Evolutionary conservation across 2,888 invertebrate species (phyloP).

Genomic region (Pyrrhosoma nymphula): DNA sequence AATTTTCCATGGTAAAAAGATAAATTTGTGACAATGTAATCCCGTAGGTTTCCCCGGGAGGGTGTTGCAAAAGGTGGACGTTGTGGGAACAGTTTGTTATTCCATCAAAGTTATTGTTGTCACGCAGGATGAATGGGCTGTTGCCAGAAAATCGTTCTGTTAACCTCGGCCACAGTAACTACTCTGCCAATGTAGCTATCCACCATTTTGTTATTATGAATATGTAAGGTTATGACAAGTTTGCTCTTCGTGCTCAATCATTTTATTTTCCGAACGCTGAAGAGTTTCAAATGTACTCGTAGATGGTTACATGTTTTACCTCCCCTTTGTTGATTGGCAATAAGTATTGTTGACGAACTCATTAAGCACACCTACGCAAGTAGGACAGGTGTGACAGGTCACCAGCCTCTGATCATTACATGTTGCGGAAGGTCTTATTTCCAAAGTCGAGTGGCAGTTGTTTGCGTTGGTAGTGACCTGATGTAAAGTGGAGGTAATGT

Average conservation of each 20-base stretch:
- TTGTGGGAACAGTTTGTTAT: neutral
- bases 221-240: too few relatives aligned
- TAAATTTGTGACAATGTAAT: neutral
- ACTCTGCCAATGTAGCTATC: neutral
- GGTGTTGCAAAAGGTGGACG: neutral
- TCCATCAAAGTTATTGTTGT: neutral
- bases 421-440: neutral
- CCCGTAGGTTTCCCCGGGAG: neutral
- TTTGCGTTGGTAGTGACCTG: neutral
- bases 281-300: neutral
- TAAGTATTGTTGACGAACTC: neutral
- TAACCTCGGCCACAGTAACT: neutral
- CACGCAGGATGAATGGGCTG: neutral
- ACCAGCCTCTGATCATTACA: neutral
- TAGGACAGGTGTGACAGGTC: neutral
- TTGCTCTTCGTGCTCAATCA: too few relatives aligned
- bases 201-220: slow-evolving; percentile 1
- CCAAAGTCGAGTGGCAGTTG: neutral
- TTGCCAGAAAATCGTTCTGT: neutral
- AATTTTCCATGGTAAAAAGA: too few relatives aligned
- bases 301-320: neutral
- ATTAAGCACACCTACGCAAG: neutral
- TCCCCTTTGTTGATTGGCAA: neutral
- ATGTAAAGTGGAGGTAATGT: too few relatives aligned
- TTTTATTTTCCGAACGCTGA: too few relatives aligned